Percentiles rank a stretch among this genome's conserved stretches.
Conservation (phyloP, 2,888 invertebrate species). For the Lasioglossum figueresi region DNA sequence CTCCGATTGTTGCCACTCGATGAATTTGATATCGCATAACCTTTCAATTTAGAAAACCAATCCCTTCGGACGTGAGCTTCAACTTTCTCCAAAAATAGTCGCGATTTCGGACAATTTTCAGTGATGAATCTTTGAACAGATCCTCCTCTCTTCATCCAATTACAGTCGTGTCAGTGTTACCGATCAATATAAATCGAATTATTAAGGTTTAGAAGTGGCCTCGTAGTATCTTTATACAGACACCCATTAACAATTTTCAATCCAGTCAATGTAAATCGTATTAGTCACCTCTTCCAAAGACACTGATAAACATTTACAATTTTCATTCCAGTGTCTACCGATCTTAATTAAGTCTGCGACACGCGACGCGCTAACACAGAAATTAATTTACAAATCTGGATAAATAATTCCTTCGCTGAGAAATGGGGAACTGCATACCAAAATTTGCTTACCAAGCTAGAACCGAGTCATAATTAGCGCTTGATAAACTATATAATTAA, state of each 20-base stretch:
- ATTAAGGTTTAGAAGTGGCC: background rate
- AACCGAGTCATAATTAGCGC: background rate
- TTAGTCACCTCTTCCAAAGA: too few relatives aligned
- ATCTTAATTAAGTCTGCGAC: background rate
- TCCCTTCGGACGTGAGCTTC: too few relatives aligned
- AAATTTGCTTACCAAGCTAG: background rate
- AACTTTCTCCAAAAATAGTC: background rate
- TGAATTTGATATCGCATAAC: background rate
- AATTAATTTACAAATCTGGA: background rate
- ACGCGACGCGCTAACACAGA: background rate
- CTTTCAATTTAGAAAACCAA: background rate
- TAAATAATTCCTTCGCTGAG: too few relatives aligned
- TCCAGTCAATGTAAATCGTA: too few relatives aligned
- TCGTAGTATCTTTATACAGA: background rate
- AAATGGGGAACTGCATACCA: too few relatives aligned
- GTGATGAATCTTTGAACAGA: too few relatives aligned
- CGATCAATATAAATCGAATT: background rate
- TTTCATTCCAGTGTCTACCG: too few relatives aligned
- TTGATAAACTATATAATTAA: background rate
- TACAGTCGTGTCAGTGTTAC: background rate
- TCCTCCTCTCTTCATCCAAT: background rate
- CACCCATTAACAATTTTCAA: background rate
- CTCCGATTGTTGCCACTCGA: background rate
- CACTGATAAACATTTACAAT: too few relatives aligned
- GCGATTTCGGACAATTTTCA: background rate